These are phyloP conservation scores for Periphyllus acericola DNA, from an alignment of 2,888 invertebrate genomes.

Conservation along the genomic window DNA sequence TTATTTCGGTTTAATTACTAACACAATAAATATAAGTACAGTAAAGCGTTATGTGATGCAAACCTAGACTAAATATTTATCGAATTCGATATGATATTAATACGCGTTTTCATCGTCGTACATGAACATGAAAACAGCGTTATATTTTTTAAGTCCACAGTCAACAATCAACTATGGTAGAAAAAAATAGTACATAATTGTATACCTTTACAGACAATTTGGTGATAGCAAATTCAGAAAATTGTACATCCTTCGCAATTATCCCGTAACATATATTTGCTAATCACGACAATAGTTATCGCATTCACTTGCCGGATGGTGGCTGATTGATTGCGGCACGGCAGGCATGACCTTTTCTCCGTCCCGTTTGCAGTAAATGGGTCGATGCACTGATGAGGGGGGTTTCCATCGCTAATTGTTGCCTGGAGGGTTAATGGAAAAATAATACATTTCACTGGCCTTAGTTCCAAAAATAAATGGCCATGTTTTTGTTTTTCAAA, in stretches of 20 bases:
- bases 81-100: neutral
- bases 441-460: conserved; percentile 46
- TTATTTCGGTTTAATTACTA: too few species aligned
- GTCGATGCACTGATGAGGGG: neutral
- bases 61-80: too few species aligned
- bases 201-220: too few species aligned
- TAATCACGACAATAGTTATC: neutral
- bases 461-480: conserved; percentile 39
- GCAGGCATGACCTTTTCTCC: conserved; percentile 21
- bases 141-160: too few species aligned
- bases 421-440: conserved; percentile 40
- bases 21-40: too few species aligned
- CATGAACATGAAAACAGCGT: too few species aligned
- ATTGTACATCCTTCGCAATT: neutral
- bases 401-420: conserved; percentile 51
- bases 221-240: neutral
- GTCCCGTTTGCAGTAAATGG: neutral
- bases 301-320: neutral
- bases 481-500: conserved; percentile 48
- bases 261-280: neutral
- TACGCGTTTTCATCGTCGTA: too few species aligned
- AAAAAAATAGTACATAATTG: too few species aligned
- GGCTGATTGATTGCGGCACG: conserved; percentile 42
- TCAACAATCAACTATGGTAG: too few species aligned
- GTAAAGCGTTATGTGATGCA: too few species aligned